Evolutionary conservation across 1,140 invertebrate genomes (phyloP).

Genomic region (Diorhabda sublineata): DNA sequence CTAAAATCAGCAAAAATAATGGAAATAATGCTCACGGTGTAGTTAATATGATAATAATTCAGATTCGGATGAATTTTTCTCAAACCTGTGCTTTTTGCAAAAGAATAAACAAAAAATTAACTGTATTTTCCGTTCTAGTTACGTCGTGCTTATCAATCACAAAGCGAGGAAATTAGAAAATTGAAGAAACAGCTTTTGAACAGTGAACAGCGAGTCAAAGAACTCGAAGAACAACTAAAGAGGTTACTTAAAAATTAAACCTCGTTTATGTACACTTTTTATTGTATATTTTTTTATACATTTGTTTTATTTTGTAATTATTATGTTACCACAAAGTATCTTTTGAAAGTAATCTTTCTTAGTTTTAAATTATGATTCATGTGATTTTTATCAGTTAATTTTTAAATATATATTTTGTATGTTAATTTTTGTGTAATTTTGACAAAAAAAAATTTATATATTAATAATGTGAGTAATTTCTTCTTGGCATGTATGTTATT

Average conservation of each 20-base stretch:
- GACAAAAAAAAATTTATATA: too few species aligned
- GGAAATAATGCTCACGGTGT: too few species aligned
- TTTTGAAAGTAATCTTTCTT: not conserved
- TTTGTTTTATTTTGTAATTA: not conserved
- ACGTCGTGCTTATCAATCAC: constrained; percentile 66
- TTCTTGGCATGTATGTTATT: too few species aligned
- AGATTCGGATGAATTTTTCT: too few species aligned
- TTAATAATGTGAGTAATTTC: too few species aligned
- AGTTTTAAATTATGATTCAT: not conserved
- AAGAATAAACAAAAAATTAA: not conserved
- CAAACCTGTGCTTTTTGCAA: too few species aligned
- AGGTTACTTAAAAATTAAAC: constrained; percentile 43
- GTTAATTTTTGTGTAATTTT: too few species aligned
- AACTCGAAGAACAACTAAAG: constrained; percentile 69
- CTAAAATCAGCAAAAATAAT: too few species aligned
- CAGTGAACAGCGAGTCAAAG: constrained; percentile 70
- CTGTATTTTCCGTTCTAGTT: constrained; percentile 53
- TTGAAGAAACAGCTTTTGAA: constrained; percentile 69
- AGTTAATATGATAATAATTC: too few species aligned
- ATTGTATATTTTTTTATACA: constrained; percentile 12
- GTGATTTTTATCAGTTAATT: not conserved
- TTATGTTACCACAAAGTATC: not conserved
- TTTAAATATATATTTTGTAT: too few species aligned
- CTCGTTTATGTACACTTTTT: not conserved
- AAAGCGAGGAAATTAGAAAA: constrained; percentile 72